These are phyloP conservation scores for Zaprionus bogoriensis DNA, from an alignment of 2,888 invertebrate species.

Conservation along the genomic window DNA sequence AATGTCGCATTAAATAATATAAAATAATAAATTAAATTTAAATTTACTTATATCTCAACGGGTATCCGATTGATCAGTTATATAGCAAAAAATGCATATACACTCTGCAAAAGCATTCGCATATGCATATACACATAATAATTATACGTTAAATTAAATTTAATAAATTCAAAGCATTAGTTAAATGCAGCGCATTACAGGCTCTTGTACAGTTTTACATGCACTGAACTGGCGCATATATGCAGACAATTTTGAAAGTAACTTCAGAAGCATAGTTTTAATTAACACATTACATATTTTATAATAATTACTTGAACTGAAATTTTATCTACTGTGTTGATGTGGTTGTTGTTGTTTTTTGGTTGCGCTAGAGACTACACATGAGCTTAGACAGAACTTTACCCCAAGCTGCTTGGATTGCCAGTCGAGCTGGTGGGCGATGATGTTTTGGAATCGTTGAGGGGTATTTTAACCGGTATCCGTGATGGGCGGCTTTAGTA, in stretches of 20 bases:
- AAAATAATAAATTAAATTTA: no score
- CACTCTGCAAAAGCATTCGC: no score
- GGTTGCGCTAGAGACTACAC: background rate
- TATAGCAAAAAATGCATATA: no score
- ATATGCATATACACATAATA: no score
- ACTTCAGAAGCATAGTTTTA: slow-evolving; percentile 1
- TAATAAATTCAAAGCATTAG: slow-evolving; percentile 10
- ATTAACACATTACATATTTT: slow-evolving; percentile 23
- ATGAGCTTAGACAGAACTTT: slow-evolving; percentile 52
- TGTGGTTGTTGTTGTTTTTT: slow-evolving; percentile 12
- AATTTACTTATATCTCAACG: no score
- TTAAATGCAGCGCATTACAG: slow-evolving; percentile 12
- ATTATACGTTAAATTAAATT: background rate
- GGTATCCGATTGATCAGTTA: no score
- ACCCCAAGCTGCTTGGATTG: slow-evolving; percentile 82
- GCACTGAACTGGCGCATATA: slow-evolving; percentile 20
- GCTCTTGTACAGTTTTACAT: slow-evolving; percentile 25
- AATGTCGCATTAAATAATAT: no score
- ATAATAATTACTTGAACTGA: slow-evolving; percentile 61
- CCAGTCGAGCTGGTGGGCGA: slow-evolving; percentile 82
- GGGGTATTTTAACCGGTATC: slow-evolving; percentile 82
- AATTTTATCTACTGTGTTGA: slow-evolving; percentile 31
- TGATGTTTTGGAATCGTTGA: slow-evolving; percentile 80
- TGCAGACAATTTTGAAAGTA: slow-evolving; percentile 3
- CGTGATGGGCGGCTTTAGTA: slow-evolving; percentile 80